Base-by-base conservation (phyloP, 1,140 invertebrate genomes). In the Heliothis subflexa region DNA sequence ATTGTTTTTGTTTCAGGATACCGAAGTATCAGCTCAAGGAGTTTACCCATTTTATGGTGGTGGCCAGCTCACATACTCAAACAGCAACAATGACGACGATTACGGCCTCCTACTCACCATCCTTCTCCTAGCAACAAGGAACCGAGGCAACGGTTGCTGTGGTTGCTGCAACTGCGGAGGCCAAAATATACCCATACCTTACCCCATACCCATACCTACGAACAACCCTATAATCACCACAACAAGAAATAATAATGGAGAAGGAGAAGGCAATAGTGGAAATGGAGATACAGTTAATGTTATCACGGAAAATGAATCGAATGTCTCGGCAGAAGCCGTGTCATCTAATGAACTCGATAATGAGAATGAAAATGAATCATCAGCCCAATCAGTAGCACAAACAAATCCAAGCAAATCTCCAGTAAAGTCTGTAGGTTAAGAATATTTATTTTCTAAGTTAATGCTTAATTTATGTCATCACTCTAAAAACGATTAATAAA, bases 21-120 rank as follows among this genome's bases (percentile, higher is more conserved):
- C 21, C 1, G 80, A 82, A 82, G 87, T 85, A 68, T 79, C 75
- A 71, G 74, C 80, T 47, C 88, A 88, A 83, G 70, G 70, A 47
- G 45, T 89, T 33, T 4, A 73, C 68, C 77, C 85, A 78, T 62
- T 59, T 12, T 61, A 79, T 25, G 87, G 87, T 66, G 84, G 84
- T 55, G 78, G 71, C 3, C 76, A 78, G 68, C 81, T 85, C 72
- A 28, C 78, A n/a, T 55, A 74, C 13, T 78, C 82, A 50, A 57
- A 81, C 14, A 83, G 80, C 47, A 61, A 72, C 25, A 83, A 84
- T 28, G 86, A 91, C 40, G 88, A 90, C 16, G 89, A 90, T 59
- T 70, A 90, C 11, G 89, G 88, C 0, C 74, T 92, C 9, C 78
- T 91, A 25, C 76, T 92, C 12, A 83, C 89, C 9, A 74, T 89